Evolutionary conservation across 2,888 invertebrate species (phyloP).

Genomic region (Brachylomia viminalis): DNA sequence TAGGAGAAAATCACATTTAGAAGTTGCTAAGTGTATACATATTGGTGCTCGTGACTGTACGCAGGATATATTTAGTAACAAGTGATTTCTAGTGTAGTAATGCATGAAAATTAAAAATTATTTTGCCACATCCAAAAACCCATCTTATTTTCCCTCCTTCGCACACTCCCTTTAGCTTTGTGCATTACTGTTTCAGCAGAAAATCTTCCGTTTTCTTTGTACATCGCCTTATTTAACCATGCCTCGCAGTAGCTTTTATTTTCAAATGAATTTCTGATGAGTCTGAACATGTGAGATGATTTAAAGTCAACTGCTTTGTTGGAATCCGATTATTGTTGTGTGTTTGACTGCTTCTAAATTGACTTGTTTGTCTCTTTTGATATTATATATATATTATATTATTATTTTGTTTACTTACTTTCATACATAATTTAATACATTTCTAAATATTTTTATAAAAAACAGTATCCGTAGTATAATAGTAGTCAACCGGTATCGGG

Average conservation of each 20-base stretch:
- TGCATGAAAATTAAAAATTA: too few relatives aligned
- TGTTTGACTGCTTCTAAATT: not conserved
- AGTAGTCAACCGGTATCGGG: too few relatives aligned
- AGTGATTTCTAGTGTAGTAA: too few relatives aligned
- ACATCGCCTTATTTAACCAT: slow-evolving; percentile 69
- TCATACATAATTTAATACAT: too few relatives aligned
- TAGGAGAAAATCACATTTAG: too few relatives aligned
- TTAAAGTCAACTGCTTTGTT: slow-evolving; percentile 5
- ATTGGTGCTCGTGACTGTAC: too few relatives aligned
- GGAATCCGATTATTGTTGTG: not conserved
- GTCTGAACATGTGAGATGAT: slow-evolving; percentile 26
- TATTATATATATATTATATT: too few relatives aligned
- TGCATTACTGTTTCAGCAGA: slow-evolving; percentile 76
- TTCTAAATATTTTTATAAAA: too few relatives aligned
- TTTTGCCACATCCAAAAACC: slow-evolving; percentile 34
- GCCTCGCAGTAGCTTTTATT: slow-evolving; percentile 57
- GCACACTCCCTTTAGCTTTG: slow-evolving; percentile 66
- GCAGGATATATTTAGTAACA: too few relatives aligned
- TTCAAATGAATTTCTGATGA: slow-evolving; percentile 60
- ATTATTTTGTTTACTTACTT: too few relatives aligned
- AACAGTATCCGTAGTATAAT: too few relatives aligned
- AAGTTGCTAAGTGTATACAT: too few relatives aligned
- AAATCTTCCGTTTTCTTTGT: slow-evolving; percentile 75
- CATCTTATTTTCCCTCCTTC: not conserved
- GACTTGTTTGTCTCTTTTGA: not conserved